Evolutionary conservation across 35 echinoderm and acorn worm genomes (phyloP).

Genomic region (Strongylocentrotus purpuratus): DNA sequence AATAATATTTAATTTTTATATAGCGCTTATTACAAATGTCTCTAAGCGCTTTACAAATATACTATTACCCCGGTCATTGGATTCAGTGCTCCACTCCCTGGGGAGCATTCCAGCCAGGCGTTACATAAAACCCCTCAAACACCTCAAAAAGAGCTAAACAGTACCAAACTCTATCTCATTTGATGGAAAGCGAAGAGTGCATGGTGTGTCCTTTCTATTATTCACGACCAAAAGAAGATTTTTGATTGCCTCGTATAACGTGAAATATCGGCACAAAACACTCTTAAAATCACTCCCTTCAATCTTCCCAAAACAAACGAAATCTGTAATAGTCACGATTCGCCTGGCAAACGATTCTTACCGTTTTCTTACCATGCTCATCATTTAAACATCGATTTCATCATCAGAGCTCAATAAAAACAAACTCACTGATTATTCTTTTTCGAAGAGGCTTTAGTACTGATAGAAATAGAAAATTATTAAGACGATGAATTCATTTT

Average conservation of each 20-base stretch:
- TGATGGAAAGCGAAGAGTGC: not conserved
- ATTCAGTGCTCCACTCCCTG: too few relatives aligned
- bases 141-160: not conserved
- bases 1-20: too few relatives aligned
- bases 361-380: not conserved
- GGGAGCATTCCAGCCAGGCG: too few relatives aligned
- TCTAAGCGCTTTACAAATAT: too few relatives aligned
- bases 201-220: not conserved
- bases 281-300: not conserved
- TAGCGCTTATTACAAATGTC: too few relatives aligned
- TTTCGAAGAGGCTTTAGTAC: too few relatives aligned
- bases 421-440: not conserved
- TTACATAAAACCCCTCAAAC: too few relatives aligned
- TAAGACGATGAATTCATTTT: too few relatives aligned
- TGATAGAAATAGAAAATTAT: too few relatives aligned
- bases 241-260: conserved; percentile 27
- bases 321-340: not conserved
- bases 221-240: not conserved
- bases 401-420: not conserved
- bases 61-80: too few relatives aligned
- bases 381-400: conserved; percentile 30
- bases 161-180: not conserved
- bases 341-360: not conserved
- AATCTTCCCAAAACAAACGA: not conserved
- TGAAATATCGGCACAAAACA: not conserved